Percentiles rank a stretch among this genome's conserved stretches.
phyloP scores from a whole-genome alignment of 2,113 vertebrate species.

The Pelecanoides urinatrix region DNA sequence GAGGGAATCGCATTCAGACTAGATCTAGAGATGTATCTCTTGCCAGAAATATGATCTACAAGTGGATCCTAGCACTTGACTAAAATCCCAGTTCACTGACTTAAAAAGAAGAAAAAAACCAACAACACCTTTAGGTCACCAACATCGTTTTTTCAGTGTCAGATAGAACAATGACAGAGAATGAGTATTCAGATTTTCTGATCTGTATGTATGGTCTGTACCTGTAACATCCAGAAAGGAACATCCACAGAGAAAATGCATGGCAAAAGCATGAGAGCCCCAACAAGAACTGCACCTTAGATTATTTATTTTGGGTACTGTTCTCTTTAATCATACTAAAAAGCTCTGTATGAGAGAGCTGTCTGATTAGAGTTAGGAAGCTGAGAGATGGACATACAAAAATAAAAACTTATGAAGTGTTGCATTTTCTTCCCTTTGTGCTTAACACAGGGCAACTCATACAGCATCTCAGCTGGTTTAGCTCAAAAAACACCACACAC shows the following conservation, averaged over 20 bases:
- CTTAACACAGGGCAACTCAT: background rate
- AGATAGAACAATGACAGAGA: background rate
- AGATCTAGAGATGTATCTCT: background rate
- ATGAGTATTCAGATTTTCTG: background rate
- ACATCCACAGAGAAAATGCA: background rate
- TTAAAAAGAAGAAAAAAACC: background rate
- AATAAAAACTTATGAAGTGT: background rate
- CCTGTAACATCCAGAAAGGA: background rate
- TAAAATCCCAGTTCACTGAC: background rate
- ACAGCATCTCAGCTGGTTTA: background rate
- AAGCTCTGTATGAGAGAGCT: background rate
- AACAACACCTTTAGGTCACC: background rate
- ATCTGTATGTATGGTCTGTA: background rate
- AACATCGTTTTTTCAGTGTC: background rate
- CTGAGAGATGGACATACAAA: background rate
- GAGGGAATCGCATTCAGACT: background rate
- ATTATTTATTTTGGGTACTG: background rate
- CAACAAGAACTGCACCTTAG: accelerated
- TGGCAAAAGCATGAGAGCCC: background rate
- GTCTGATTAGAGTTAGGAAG: background rate
- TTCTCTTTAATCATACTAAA: background rate
- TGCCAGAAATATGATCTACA: background rate
- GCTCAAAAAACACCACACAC: background rate
- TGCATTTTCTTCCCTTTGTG: background rate
- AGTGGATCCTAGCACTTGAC: background rate